phyloP scores from a whole-genome alignment of 2,113 vertebrate genomes.

The Poecile atricapillus region DNA sequence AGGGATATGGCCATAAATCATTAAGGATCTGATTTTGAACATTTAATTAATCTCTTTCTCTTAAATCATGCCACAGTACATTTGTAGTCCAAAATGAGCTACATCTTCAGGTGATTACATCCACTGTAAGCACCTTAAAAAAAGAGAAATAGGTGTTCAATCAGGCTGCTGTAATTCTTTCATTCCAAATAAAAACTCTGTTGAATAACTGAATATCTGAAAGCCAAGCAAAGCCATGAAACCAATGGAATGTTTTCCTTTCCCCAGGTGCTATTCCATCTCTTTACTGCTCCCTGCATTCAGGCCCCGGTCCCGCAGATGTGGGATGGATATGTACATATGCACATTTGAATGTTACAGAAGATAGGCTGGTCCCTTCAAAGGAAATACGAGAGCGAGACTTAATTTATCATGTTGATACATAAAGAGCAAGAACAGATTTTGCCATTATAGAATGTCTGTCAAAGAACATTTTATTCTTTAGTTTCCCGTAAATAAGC shows the following conservation, averaged over 20 bases:
- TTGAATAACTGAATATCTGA: not conserved
- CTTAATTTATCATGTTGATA: not conserved
- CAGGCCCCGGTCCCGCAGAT: not conserved
- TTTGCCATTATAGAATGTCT: not conserved
- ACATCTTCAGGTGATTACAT: not conserved
- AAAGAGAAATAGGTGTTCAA: not conserved
- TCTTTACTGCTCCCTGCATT: not conserved
- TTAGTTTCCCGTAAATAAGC: not conserved
- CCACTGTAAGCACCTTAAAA: not conserved
- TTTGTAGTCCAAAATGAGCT: not conserved
- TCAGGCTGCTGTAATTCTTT: not conserved
- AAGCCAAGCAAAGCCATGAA: not conserved
- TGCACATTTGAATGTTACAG: accelerated
- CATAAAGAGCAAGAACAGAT: not conserved
- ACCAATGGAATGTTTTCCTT: not conserved
- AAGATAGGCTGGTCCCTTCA: not conserved
- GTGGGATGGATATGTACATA: not conserved
- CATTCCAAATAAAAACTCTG: not conserved
- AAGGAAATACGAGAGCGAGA: not conserved
- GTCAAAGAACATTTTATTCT: not conserved
- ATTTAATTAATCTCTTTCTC: not conserved
- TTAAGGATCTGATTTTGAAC: slow-evolving; percentile 7
- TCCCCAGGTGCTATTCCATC: not conserved
- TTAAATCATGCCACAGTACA: not conserved
- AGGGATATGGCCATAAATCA: not conserved